Evolutionary conservation across 2,113 vertebrate species (phyloP).

Genomic region (Bubo bubo): DNA sequence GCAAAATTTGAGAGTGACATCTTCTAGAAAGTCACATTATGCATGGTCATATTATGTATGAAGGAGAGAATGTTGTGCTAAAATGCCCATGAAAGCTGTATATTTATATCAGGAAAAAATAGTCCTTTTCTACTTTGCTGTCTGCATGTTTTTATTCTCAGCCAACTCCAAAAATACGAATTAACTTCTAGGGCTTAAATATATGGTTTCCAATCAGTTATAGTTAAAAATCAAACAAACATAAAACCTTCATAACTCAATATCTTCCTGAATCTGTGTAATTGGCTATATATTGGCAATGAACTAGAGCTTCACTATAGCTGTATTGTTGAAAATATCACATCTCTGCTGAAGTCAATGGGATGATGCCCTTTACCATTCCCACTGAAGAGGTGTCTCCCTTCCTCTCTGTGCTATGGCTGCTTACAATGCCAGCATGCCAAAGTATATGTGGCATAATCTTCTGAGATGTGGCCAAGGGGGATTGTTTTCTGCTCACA

Average conservation of each 20-base stretch:
- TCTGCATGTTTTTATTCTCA: neutral
- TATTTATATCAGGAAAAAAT: neutral
- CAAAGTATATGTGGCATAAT: neutral
- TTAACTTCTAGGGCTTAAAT: neutral
- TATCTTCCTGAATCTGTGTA: neutral
- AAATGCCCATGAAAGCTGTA: neutral
- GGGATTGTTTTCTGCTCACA: neutral
- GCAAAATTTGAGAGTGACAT: neutral
- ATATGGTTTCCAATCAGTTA: neutral
- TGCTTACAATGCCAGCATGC: neutral
- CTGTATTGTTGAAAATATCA: neutral
- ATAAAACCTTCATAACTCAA: neutral
- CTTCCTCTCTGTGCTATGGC: neutral
- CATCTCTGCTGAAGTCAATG: neutral
- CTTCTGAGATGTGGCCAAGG: neutral
- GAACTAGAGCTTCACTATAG: neutral
- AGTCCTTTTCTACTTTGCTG: neutral
- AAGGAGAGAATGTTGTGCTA: neutral
- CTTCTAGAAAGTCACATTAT: neutral
- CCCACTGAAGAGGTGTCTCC: neutral
- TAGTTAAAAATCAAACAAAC: neutral
- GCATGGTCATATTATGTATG: neutral
- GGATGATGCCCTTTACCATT: neutral
- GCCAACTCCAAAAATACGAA: neutral
- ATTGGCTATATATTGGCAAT: neutral